Evolutionary conservation across 2,888 invertebrate species (phyloP), one percentile per base, ranked within the genome.

Genomic region (Rhamphomyia laevipes): DNA sequence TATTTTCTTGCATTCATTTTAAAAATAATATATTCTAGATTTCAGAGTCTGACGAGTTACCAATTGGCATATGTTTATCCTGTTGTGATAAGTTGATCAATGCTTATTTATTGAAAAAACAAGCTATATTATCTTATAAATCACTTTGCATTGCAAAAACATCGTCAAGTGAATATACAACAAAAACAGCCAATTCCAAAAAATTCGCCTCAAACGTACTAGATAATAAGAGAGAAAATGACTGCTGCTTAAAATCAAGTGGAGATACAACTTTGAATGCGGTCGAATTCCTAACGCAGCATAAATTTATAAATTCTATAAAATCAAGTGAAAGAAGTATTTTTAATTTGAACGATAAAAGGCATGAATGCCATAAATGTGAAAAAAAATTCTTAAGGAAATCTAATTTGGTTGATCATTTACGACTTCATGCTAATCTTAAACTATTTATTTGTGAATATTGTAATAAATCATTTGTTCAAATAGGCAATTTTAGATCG

Each of bases 401-500:
- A 43, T 60, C 60, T 1, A 60, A 59, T 50, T 43, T 60, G 7
- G 37, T 57, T 5, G 60, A 60, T 48, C 61, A 61, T 48, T 33
- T 60, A 1, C 47, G 61, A 7, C 43, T 60, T 2, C 61, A 61
- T 52, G 57, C 57, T 0, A 57, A 60, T 40, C 54, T 59, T 10
- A 58, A 57, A 42, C 55, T 55, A 2, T 61, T 53, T n/a, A 51
- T 55, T 7, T 61, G 61, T 42, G 46, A 54, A 6, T 48, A 53
- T 21, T 61, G 61, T 37, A 56, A 53, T 16, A 60, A 60, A 37
- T 47, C 55, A 2, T 61, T 61, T 31, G 60, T 60, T 4, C 61
- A 61, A 43, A 47, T 56, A 10, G 59, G 52, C 3, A 61, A 60
- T 45, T 60, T 56, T 40, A 55, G 56, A 15, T 53, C 56, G 1